These are phyloP conservation scores for Patiria pectinifera DNA, from an alignment of 53 echinoderm and acorn worm species.

Conservation along the genomic window DNA sequence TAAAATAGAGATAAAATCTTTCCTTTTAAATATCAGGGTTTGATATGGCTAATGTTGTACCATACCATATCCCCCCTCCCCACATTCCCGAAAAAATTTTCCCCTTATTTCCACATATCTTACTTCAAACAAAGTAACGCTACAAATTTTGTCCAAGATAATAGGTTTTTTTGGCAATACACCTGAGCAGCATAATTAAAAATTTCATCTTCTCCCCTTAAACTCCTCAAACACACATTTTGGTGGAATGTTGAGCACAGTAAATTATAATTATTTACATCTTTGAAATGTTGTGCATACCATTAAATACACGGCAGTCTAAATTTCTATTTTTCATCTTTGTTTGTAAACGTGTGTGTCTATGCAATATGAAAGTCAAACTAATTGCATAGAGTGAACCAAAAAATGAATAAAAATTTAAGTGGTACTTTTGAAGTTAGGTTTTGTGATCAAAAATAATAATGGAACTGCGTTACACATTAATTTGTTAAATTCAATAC, in stretches of 20 bases:
- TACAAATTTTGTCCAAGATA: background rate
- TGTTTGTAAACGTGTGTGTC: background rate
- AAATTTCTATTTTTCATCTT: background rate
- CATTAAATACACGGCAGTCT: background rate
- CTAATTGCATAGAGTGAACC: background rate
- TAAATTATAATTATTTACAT: slow-evolving; percentile 3
- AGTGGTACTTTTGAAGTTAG: background rate
- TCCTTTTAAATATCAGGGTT: no score
- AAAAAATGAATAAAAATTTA: background rate
- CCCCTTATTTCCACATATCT: background rate
- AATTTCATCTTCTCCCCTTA: background rate
- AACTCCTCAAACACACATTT: background rate
- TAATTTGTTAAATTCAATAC: no score
- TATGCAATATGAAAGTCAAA: background rate
- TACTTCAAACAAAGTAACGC: background rate
- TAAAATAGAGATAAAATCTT: no score
- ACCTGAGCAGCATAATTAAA: background rate
- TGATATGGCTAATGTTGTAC: no score
- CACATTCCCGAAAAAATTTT: background rate
- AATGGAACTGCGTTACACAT: no score
- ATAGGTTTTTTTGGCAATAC: background rate
- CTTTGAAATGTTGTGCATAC: slow-evolving; percentile 3
- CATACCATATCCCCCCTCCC: background rate
- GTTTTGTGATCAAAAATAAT: background rate
- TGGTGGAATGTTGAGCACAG: background rate